Base-by-base conservation (phyloP, 2,888 invertebrate genomes). In the Patella ulyssiponensis region DNA sequence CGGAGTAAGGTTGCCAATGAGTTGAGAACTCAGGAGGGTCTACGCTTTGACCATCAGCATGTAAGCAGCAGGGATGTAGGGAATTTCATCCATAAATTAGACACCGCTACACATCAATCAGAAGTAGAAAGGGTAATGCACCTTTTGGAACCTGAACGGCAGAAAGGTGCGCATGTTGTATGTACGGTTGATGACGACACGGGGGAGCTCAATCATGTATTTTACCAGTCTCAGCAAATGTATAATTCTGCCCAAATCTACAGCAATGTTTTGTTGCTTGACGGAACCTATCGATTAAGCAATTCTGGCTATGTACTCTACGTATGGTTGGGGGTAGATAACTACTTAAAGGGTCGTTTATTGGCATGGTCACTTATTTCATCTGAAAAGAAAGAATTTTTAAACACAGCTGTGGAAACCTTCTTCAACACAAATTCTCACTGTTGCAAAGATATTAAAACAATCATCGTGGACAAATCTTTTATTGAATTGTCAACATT, bases 301-400 rank as follows among this genome's bases (percentile, higher is more conserved):
- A 58, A 58, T 58, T 58, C 58, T 58, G 58, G 58, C 20, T 58
- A 58, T 58, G 58, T 58, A 14, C 15, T 58, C 17, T 58, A 58
- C 20, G 20, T 58, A 14, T 58, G 58, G 58, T 58, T 58, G 11
- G 58, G 58, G n/a, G 58, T 58, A 20, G 58, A 58, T 58, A 58
- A 58, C 20, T n/a, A 58, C 20, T 58, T 58, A 20, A 58, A 58
- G 20, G 58, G 58, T 9, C 58, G 58, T 58, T 58, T 58, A 17
- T 58, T 58, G 20, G 58, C 58, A 58, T 58, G 58, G 58, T 58
- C 58, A 20, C 58, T 58, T 11, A 58, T 58, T n/a, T 58, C 58
- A n/a, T n/a, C 1, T 20, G 58, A 58, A 7, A 58, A 58, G 58
- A 20, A 17, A 17, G 58, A 58, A n/a, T 7, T 20, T 58, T 17